These are phyloP conservation scores for Spisula solida DNA, from an alignment of 2,888 invertebrate species.

Conservation along the genomic window DNA sequence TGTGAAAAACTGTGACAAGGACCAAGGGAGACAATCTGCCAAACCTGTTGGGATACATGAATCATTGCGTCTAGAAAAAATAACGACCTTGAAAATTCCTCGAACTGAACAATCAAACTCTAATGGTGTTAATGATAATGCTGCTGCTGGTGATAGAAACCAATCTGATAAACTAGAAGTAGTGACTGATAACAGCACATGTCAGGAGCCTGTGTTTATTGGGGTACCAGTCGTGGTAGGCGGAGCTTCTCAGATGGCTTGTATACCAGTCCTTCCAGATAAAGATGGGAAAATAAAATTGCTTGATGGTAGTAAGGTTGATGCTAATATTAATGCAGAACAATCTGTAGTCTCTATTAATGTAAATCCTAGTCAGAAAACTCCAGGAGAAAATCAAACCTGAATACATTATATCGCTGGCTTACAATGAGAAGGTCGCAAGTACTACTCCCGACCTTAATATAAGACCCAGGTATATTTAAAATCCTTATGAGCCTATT, in stretches of 20 bases:
- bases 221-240: conserved; percentile 49
- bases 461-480: too few species aligned
- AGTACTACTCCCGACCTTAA: too few species aligned
- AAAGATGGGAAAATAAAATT: conserved; percentile 53
- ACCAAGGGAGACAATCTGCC: not conserved
- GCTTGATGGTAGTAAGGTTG: conserved; percentile 33
- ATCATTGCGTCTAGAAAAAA: not conserved
- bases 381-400: not conserved
- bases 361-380: not conserved
- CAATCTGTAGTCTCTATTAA: not conserved
- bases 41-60: not conserved
- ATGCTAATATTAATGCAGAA: not conserved
- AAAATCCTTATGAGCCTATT: too few species aligned
- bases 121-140: not conserved
- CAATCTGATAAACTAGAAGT: not conserved
- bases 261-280: conserved; percentile 49
- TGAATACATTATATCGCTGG: too few species aligned
- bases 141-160: not conserved
- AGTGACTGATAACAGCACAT: not conserved
- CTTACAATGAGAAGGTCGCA: too few species aligned
- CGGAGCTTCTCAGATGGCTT: conserved; percentile 49
- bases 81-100: not conserved
- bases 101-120: not conserved
- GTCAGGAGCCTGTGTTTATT: conserved; percentile 38
- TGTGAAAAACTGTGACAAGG: not conserved